Evolutionary conservation across 2,113 vertebrate species (phyloP).

Genomic region (Cottus gobio): DNA sequence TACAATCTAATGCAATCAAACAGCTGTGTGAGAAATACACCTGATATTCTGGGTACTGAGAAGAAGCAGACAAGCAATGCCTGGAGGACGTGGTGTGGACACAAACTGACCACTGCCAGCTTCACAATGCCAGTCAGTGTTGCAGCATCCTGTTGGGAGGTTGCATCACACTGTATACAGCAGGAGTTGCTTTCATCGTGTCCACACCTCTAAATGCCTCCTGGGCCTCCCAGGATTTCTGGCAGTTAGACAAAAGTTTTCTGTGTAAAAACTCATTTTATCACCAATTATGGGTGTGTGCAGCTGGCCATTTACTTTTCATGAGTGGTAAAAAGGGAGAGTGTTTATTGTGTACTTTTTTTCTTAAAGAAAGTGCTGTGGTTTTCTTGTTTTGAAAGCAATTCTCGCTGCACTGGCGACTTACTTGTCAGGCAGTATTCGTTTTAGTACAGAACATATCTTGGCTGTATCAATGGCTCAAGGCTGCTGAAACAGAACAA

Average conservation of each 20-base stretch:
- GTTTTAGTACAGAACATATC: conserved; percentile 20
- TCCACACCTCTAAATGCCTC: conserved; percentile 45
- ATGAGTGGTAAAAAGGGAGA: conserved; percentile 8
- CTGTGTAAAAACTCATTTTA: conserved; percentile 45
- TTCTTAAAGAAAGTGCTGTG: not conserved
- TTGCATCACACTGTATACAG: conserved; percentile 57
- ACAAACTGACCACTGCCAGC: conserved; percentile 3
- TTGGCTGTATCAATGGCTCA: conserved; percentile 9
- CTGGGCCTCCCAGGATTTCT: conserved; percentile 26
- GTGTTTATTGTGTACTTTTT: conserved; percentile 21
- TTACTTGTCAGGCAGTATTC: conserved; percentile 25
- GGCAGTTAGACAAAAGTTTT: conserved; percentile 35
- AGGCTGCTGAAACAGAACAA: conserved; percentile 4
- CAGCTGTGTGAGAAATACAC: not conserved
- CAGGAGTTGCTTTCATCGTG: conserved; percentile 26
- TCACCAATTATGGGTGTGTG: conserved; percentile 48
- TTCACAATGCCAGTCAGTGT: not conserved
- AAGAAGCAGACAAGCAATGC: not conserved
- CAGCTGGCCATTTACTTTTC: conserved; percentile 18
- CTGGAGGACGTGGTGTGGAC: not conserved
- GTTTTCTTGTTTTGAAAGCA: conserved; percentile 6
- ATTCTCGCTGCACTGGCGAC: conserved; percentile 11
- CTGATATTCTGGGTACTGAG: not conserved
- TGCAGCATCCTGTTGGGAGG: conserved; percentile 28
- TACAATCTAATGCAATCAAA: not conserved